Conservation (phyloP, 2,797 vertebrate genomes). For the Pteropus rufus region DNA sequence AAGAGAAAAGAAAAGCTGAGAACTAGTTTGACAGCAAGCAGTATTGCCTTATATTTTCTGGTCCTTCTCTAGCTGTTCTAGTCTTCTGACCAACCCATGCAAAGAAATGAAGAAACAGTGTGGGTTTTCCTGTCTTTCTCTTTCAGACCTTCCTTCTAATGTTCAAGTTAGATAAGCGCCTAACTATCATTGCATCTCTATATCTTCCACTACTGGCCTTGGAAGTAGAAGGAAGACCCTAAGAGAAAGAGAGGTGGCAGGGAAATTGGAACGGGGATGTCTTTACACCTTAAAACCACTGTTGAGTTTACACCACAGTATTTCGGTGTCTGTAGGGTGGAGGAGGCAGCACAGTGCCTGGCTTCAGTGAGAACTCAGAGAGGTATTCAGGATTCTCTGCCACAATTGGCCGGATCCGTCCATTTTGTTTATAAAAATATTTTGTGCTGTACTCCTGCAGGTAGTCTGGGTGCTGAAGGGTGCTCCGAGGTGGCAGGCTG, state of each 20-base stretch:
- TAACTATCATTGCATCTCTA: slow-evolving; percentile 63
- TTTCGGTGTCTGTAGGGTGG: slow-evolving; percentile 98
- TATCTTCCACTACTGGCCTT: slow-evolving; percentile 78
- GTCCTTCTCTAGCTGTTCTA: slow-evolving; percentile 53
- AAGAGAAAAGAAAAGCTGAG: background rate
- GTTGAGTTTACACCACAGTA: slow-evolving; percentile 92
- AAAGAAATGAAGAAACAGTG: slow-evolving; percentile 69
- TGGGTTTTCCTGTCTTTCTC: slow-evolving; percentile 69
- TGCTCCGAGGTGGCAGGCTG: slow-evolving; percentile 93
- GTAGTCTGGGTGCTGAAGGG: slow-evolving; percentile 93
- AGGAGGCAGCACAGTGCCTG: slow-evolving; percentile 93
- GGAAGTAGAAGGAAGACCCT: slow-evolving; percentile 79
- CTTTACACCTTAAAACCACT: slow-evolving; percentile 60
- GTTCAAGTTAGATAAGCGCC: slow-evolving; percentile 74
- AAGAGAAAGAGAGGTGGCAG: slow-evolving; percentile 78
- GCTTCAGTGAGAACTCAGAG: slow-evolving; percentile 94
- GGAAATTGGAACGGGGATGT: slow-evolving; percentile 79
- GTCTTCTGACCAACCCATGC: slow-evolving; percentile 8
- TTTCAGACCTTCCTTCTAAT: slow-evolving; percentile 69
- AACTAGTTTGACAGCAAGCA: slow-evolving; percentile 59
- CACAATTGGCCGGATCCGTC: slow-evolving; percentile 91
- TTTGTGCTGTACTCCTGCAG: slow-evolving; percentile 93
- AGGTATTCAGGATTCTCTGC: slow-evolving; percentile 97
- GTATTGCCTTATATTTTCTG: slow-evolving; percentile 39
- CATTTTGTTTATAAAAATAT: slow-evolving; percentile 97